Conservation (phyloP, 2,113 vertebrate species). For the Saccopteryx leptura region DNA sequence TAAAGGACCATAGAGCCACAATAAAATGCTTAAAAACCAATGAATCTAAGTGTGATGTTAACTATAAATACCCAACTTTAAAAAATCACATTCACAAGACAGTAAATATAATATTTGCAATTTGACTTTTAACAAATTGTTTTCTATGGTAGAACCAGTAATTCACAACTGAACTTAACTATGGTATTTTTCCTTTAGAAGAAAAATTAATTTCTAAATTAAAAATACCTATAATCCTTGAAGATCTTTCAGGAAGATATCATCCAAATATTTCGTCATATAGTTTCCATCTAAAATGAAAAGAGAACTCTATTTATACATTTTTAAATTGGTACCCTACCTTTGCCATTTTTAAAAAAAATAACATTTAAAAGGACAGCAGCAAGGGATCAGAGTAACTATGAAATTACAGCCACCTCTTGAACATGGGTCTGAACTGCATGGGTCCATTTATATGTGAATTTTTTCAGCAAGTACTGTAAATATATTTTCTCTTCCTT, state of each 20-base stretch:
- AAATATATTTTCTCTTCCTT: background rate
- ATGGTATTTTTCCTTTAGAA: conserved; percentile 14
- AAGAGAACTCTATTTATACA: conserved; percentile 48
- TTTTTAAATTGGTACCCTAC: background rate
- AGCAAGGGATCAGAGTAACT: background rate
- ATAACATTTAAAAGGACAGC: conserved; percentile 57
- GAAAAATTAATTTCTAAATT: conserved; percentile 60
- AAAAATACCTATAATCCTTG: conserved; percentile 78
- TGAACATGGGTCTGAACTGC: background rate
- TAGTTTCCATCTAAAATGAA: conserved; percentile 85
- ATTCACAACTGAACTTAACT: conserved; percentile 55
- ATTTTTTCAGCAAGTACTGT: background rate
- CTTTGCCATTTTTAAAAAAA: conserved; percentile 52
- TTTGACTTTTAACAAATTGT: conserved; percentile 51
- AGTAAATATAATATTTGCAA: background rate
- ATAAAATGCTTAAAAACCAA: conserved; percentile 15
- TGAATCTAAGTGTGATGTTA: background rate
- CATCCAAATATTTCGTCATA: conserved; percentile 68
- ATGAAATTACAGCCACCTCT: background rate
- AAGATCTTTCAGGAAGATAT: conserved; percentile 66
- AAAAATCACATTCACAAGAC: background rate
- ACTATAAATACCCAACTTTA: conserved; percentile 13
- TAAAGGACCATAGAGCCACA: background rate
- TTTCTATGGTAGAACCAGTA: background rate
- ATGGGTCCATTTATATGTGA: background rate